Base-by-base conservation (phyloP, 2,113 vertebrate genomes). In the Pithys albifrons region DNA sequence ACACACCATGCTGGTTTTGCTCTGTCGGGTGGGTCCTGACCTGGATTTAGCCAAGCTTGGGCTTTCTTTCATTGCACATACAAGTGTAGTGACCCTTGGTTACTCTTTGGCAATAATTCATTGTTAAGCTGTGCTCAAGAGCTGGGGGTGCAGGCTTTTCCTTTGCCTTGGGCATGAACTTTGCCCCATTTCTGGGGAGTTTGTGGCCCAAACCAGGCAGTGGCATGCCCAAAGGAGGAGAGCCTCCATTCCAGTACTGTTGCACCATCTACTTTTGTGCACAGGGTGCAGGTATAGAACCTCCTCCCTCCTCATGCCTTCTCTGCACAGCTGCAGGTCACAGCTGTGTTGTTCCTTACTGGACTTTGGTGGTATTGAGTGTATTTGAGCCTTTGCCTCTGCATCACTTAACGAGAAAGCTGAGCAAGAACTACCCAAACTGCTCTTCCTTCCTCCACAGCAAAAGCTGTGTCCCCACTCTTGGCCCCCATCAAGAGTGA, bases 231-330 rank as follows among this genome's bases (percentile, higher is more conserved):
- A 15, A 33, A 49, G 54, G 72, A 76, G 57, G 43, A 69, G 69
- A 59, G 55, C 31, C 64, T 80, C 80, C 10, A 7, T 71, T 57
- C 35, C 24, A 14, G 77, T 33, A 33, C 62, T 67, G 14, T 19
- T 52, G 77, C 39, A 18, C 24, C 2, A 3, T 57, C 57, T 33
- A 2, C 4, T 0, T 12, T 37, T 4, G 1, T 39, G 5, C 1
- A 1, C 45, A 31, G 43, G 28, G 16, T 6, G 35, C 18, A 15
- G 54, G n/a, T 41, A 41, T 24, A 58, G 70, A 79, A 48, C 55
- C 35, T 61, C 19, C 31, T 55, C 82, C 77, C 55, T 69, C 29
- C 41, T 54, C 29, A 27, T 41, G 59, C 48, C 39, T 48, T 54
- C 43, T 72, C 58, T n/a, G 46, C n/a, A n/a, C 29, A 15, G 35